Conservation (phyloP, 2,113 vertebrate species). For the Tyto alba region DNA sequence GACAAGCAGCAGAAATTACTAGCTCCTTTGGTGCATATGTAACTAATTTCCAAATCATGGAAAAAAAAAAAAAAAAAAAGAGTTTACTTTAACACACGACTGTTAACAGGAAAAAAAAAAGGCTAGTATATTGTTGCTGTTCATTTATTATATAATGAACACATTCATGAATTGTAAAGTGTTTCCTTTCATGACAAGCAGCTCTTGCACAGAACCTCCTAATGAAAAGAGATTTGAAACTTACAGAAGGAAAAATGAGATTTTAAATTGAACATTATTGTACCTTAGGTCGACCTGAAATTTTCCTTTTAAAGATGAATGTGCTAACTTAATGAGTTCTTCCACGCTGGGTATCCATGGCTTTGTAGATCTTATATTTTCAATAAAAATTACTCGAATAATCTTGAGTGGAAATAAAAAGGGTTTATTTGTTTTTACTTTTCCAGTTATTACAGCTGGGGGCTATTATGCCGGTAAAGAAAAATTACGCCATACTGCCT, state of each 20-base stretch:
- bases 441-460: conserved; percentile 25
- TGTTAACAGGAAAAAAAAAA: conserved; percentile 75
- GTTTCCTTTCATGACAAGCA: conserved; percentile 60
- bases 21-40: conserved; percentile 78
- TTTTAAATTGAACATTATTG: conserved; percentile 62
- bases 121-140: conserved; percentile 69
- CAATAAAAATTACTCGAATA: conserved; percentile 72
- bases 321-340: conserved; percentile 71
- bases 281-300: conserved; percentile 63
- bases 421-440: conserved; percentile 54
- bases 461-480: background rate
- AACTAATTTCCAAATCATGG: conserved; percentile 70
- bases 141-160: conserved; percentile 77
- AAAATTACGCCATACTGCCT: background rate
- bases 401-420: conserved; percentile 64
- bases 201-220: conserved; percentile 85
- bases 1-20: conserved; percentile 60
- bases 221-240: conserved; percentile 61
- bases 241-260: conserved; percentile 44
- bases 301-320: conserved; percentile 67
- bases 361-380: conserved; percentile 74
- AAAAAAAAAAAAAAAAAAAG: background rate
- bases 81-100: conserved; percentile 68
- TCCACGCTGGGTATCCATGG: conserved; percentile 68
- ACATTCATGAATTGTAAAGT: conserved; percentile 66